These are phyloP conservation scores for Drosophila koepferae DNA, from an alignment of 2,888 invertebrate species.

Conservation along the genomic window DNA sequence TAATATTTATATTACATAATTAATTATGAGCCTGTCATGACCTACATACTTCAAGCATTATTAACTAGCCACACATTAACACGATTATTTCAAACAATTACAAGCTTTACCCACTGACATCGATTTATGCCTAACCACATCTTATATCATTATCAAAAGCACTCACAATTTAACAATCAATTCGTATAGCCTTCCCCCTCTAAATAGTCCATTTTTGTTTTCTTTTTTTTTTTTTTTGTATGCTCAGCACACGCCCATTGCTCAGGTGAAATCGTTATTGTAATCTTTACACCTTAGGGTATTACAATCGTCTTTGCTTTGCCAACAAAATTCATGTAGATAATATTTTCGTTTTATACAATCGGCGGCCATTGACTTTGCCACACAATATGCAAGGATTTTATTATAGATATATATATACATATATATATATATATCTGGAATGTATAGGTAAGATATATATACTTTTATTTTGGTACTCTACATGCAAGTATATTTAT, in stretches of 20 bases:
- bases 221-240: not conserved
- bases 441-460: constrained; percentile 11
- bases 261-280: not conserved
- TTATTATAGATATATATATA: not conserved
- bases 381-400: constrained; percentile 26
- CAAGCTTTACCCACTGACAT: not conserved
- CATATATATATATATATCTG: not conserved
- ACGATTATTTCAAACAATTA: not conserved
- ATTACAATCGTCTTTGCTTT: constrained; percentile 27
- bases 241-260: not conserved
- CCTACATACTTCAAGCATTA: not conserved
- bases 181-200: not conserved
- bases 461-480: constrained; percentile 23
- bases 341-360: constrained; percentile 29
- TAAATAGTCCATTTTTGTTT: not conserved
- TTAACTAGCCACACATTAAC: constrained; percentile 4
- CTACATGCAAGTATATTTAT: constrained; percentile 58
- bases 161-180: not conserved
- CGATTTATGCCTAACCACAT: not conserved
- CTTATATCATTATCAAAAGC: not conserved
- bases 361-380: constrained; percentile 56
- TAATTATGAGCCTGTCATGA: not conserved
- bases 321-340: constrained; percentile 11
- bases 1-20: not conserved
- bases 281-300: constrained; percentile 28